phyloP scores from a whole-genome alignment of 2,797 vertebrate species.

The Sebastes diaconus region DNA sequence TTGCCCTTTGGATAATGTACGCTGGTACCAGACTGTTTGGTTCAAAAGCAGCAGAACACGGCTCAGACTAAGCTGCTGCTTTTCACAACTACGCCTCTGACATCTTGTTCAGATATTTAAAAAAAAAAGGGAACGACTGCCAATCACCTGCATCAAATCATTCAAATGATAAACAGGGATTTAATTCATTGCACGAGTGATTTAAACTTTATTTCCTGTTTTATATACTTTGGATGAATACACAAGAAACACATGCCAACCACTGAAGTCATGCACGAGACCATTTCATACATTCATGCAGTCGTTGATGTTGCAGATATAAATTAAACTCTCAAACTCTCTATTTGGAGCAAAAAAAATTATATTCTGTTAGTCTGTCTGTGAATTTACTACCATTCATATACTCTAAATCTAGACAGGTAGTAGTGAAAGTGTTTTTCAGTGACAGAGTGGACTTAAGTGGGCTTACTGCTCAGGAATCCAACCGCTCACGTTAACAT shows the following conservation, averaged over 20 bases:
- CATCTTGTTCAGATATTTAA: conserved; percentile 41
- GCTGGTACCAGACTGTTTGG: conserved; percentile 61
- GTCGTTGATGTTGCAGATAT: neutral
- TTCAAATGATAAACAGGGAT: conserved; percentile 27
- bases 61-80: conserved; percentile 28
- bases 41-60: conserved; percentile 69
- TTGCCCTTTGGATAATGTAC: conserved; percentile 62
- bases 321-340: neutral
- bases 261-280: conserved; percentile 9
- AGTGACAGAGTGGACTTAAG: neutral
- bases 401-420: neutral
- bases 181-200: conserved; percentile 34
- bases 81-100: conserved; percentile 27
- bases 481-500: neutral
- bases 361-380: neutral
- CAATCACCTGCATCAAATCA: conserved; percentile 29
- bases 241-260: conserved; percentile 1
- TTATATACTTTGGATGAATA: neutral
- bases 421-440: neutral
- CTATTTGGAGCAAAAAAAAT: neutral
- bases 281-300: neutral
- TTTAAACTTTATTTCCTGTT: conserved; percentile 39
- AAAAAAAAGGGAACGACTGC: conserved; percentile 37
- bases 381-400: neutral
- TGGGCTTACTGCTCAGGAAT: neutral